Percentiles rank a stretch among this genome's conserved stretches.
These are phyloP conservation scores for Scrobipalpa atriplicella DNA, from an alignment of 2,888 invertebrate genomes.

Conservation along the genomic window DNA sequence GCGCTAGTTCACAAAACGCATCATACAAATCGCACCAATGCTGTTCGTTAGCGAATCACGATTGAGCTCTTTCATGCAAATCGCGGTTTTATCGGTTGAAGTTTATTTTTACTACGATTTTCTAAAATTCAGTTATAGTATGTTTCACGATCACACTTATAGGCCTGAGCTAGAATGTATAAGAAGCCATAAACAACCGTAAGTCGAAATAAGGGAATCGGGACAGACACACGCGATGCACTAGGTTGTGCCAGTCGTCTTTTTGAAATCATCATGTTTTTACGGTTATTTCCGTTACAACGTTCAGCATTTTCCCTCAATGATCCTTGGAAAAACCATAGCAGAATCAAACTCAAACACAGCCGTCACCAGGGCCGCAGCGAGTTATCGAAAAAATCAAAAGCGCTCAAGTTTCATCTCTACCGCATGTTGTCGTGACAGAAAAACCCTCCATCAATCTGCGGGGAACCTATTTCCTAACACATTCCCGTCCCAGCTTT, in stretches of 20 bases:
- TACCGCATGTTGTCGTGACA: conserved; percentile 62
- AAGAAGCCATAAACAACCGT: too few species aligned
- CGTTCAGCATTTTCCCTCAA: neutral
- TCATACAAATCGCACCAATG: conserved; percentile 11
- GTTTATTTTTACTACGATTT: too few species aligned
- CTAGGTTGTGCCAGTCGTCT: too few species aligned
- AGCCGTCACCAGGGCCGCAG: conserved; percentile 52
- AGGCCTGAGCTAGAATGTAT: too few species aligned
- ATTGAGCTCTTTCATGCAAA: neutral
- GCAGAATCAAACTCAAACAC: conserved; percentile 39
- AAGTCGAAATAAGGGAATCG: too few species aligned
- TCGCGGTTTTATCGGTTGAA: too few species aligned
- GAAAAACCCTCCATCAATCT: conserved; percentile 71
- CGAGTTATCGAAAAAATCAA: conserved; percentile 58
- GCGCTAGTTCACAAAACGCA: neutral
- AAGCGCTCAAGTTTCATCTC: conserved; percentile 59
- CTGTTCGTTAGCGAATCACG: conserved; percentile 6
- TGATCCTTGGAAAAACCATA: conserved; percentile 8
- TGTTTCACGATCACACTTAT: too few species aligned
- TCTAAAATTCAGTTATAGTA: too few species aligned
- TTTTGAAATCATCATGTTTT: too few species aligned
- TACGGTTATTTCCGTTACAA: too few species aligned
- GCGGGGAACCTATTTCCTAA: conserved; percentile 46
- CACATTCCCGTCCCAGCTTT: conserved; percentile 58
- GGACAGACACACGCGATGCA: too few species aligned